Percentiles rank a stretch among this genome's conserved stretches.
Evolutionary conservation across 2,113 vertebrate species (phyloP).

Genomic region (Oplegnathus fasciatus): DNA sequence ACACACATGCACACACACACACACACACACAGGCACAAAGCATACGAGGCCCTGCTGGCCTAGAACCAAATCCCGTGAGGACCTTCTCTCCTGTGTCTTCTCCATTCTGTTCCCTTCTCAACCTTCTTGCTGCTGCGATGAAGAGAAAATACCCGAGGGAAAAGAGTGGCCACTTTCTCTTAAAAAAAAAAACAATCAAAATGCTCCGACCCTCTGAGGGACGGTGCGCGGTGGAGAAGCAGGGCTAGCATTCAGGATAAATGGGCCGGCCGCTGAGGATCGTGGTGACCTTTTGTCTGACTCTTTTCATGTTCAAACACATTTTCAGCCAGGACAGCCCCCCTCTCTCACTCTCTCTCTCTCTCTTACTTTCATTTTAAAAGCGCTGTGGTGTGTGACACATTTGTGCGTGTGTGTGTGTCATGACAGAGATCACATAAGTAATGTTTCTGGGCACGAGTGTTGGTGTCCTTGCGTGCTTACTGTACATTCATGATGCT

Average conservation of each 20-base stretch:
- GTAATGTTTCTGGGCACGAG: constrained; percentile 61
- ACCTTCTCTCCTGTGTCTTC: constrained; percentile 33
- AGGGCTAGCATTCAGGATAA: constrained; percentile 53
- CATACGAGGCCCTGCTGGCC: constrained; percentile 38
- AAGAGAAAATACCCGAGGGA: constrained; percentile 44
- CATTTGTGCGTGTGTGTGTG: constrained; percentile 45
- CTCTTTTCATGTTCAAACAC: constrained; percentile 75
- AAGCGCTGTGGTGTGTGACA: constrained; percentile 50
- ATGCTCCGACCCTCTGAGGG: constrained; percentile 30
- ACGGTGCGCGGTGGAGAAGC: constrained; percentile 33
- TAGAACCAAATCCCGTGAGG: constrained; percentile 55
- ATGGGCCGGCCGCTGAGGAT: constrained; percentile 46
- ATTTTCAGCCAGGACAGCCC: constrained; percentile 42
- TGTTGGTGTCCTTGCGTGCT: constrained; percentile 34
- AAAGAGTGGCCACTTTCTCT: constrained; percentile 27
- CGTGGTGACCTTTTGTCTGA: constrained; percentile 71
- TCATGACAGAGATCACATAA: constrained; percentile 50
- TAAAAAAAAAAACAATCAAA: constrained; percentile 14
- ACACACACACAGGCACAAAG: constrained; percentile 19
- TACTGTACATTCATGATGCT: constrained; percentile 32
- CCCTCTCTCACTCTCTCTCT: neutral
- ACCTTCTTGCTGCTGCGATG: constrained; percentile 46
- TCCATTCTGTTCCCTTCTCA: constrained; percentile 25
- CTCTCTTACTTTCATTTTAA: constrained; percentile 40
- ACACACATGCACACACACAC: constrained; percentile 13